Evolutionary conservation across 2,888 invertebrate species (phyloP), one percentile per base, ranked within the genome.

Genomic region (Dione juno): DNA sequence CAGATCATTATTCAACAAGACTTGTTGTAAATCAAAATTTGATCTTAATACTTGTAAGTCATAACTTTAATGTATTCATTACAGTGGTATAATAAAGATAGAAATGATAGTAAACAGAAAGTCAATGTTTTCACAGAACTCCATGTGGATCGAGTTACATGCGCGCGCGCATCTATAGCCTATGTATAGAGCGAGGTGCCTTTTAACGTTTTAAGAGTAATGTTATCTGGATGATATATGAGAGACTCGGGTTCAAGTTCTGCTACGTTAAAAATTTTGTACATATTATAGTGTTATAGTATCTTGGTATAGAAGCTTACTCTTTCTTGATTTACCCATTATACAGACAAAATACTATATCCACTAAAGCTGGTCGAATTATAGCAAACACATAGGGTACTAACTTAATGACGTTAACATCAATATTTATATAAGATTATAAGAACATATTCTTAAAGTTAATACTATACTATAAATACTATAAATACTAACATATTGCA

Each of bases 101-200:
- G 65, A 54, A 48, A 35, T 28, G 66, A 67, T 69, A 69, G 43
- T 58, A 54, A 68, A 57, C 68, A 68, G 66, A 71, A 61, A 68
- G 35, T 72, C 67, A 70, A 65, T 67, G 69, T 59, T 53, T 66
- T 68, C 73, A 61, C 8, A 76, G 77, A 76, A 74, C 72, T 53
- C 75, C 68, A 72, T 73, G 53, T 69, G 76, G 80, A 61, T 84
- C 77, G 71, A 10, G 75, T 84, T 82, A 78, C 84, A 37, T 61
- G 78, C 77, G 78, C 76, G 52, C 57, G 75, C 77, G 79, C 76
- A 73, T 16, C 53, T 37, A 53, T 74, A 28, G 28, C 28, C 28
- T 28, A 82, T 79, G 76, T 67, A 78, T 82, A 84, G 81, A 73
- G 2, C 9, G 41, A 19, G 50, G 8, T 1, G 5, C 8, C 14